These are phyloP conservation scores for Drosophila albomicans DNA, from an alignment of 1,140 invertebrate genomes.

Conservation along the genomic window DNA sequence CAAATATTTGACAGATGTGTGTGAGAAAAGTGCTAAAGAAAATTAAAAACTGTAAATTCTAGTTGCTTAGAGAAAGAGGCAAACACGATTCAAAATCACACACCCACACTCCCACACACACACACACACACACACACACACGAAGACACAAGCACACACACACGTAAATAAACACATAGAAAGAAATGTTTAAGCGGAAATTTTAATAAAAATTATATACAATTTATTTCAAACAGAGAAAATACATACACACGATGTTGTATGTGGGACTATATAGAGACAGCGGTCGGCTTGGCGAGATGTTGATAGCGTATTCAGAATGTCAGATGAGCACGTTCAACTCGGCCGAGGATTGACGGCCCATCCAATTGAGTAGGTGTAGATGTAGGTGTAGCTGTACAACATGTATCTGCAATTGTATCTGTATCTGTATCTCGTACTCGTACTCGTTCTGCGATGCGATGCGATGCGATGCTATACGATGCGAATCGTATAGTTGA, in stretches of 20 bases:
- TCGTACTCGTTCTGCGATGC: neutral
- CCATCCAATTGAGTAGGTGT: constrained; percentile 66
- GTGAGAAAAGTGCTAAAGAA: constrained; percentile 39
- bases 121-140: neutral
- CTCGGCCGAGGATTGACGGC: constrained; percentile 69
- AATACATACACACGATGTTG: constrained; percentile 25
- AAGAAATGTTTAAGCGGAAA: constrained; percentile 76
- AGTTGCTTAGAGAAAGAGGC: constrained; percentile 20
- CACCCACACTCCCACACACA: neutral
- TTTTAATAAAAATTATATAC: constrained; percentile 82
- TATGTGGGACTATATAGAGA: constrained; percentile 27
- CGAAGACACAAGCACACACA: constrained; percentile 17
- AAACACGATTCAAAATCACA: constrained; percentile 13
- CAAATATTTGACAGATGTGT: constrained; percentile 10
- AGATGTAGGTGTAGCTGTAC: constrained; percentile 33
- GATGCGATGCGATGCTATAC: constrained; percentile 1
- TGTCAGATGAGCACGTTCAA: constrained; percentile 78
- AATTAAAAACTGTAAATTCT: constrained; percentile 18
- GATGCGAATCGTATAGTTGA: constrained; percentile 49
- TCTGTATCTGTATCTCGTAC: constrained; percentile 26
- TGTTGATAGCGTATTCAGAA: constrained; percentile 50
- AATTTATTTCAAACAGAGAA: constrained; percentile 80
- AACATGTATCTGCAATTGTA: constrained; percentile 14
- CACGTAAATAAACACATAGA: constrained; percentile 15
- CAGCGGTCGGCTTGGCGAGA: constrained; percentile 42